Base-by-base conservation (phyloP, 1,140 invertebrate species). In the Cepaea nemoralis region DNA sequence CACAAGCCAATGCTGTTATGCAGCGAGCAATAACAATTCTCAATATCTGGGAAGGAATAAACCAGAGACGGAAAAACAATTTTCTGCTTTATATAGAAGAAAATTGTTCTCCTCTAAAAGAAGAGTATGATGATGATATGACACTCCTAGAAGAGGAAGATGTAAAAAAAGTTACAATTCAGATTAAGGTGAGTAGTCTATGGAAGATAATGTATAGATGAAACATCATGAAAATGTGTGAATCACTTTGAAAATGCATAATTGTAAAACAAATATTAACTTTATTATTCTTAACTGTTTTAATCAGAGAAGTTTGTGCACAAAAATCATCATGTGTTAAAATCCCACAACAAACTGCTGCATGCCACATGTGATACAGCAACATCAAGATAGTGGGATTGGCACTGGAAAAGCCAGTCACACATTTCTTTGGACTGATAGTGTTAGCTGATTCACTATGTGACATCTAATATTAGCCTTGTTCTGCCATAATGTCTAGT, bases 1-100 rank as follows among this genome's bases (percentile, higher is more conserved):
- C 90, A 3, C 85, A 88, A 42, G 89, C 90, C n/a, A 91, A 90
- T 84, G 85, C 90, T 14, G 83, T 90, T 0, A 91, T 91, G 90
- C 90, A 91, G 85, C 89, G 87, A 83, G 88, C 89, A 31, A 89
- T 90, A 27, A 87, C 85, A 22, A 88, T 89, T 27, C 74, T 90
- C 12, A 87, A 83, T 63, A 88, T 89, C 37, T 88, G 87, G 86
- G 90, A 91, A 55, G 84, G 81, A 5, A 86, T 90, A 82, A 83
- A 82, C 35, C 55, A 74, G 14, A 89, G 85, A 33, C 39, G 83
- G 10, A 85, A 83, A 6, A 59, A 87, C 1, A 83, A 77, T 33
- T 91, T 91, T 66, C 77, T 85, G 3, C 35, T 79, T 10, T 85
- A 81, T 70, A 88, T 91, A 3, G 35, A 85, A 1, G 37, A 50